Evolutionary conservation across 2,797 vertebrate species (phyloP).

Genomic region (Tragopan temminckii): DNA sequence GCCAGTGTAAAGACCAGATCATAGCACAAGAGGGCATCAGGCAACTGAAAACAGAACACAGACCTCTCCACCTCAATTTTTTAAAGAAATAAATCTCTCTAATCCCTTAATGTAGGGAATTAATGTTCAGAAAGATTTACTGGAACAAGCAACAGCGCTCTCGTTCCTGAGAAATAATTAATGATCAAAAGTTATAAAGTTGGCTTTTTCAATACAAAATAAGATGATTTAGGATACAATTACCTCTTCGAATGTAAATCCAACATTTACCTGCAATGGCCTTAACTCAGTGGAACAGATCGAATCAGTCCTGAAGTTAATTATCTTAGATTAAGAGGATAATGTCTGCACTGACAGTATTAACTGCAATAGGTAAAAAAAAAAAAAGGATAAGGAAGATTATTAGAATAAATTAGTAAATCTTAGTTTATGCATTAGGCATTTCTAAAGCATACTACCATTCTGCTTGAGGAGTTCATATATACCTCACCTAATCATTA

Average conservation of each 20-base stretch:
- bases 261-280: not conserved
- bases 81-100: not conserved
- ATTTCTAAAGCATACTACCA: not conserved
- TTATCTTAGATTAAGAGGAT: not conserved
- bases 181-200: not conserved
- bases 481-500: not conserved
- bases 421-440: not conserved
- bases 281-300: not conserved
- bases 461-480: not conserved
- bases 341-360: not conserved
- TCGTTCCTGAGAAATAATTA: not conserved
- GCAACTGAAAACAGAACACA: not conserved
- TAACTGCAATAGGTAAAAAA: not conserved
- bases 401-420: not conserved
- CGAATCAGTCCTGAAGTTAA: not conserved
- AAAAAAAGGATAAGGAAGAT: not conserved
- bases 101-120: not conserved
- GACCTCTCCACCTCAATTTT: accelerated
- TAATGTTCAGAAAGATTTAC: not conserved
- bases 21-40: constrained; percentile 61
- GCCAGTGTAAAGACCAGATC: not conserved
- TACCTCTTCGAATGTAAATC: not conserved
- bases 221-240: not conserved
- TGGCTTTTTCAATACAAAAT: not conserved
- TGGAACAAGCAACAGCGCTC: not conserved